Percentiles rank a stretch among this genome's conserved stretches.
phyloP scores from a whole-genome alignment of 2,113 vertebrate species.

The Telmatochromis sp. region DNA sequence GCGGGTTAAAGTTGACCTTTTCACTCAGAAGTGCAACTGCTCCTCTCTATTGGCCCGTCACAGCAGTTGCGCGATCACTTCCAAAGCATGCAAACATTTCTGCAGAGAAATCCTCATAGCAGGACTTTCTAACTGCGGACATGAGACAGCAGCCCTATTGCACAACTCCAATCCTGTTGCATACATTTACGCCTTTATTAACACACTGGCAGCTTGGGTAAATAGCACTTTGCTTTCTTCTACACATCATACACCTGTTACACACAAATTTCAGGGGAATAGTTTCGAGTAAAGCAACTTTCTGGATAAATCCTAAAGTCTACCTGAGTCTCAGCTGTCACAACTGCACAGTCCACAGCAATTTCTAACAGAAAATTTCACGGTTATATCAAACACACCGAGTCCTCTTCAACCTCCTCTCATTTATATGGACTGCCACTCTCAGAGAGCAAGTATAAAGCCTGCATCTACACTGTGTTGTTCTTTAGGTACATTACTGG shows the following conservation, averaged over 20 bases:
- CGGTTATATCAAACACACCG: fast-evolving
- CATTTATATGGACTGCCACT: background rate
- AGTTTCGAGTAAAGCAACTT: background rate
- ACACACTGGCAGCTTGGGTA: background rate
- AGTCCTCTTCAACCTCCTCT: background rate
- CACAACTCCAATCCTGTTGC: background rate
- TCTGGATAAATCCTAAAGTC: background rate
- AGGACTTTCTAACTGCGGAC: background rate
- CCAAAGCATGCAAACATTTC: background rate
- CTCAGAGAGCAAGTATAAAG: background rate
- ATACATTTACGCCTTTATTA: background rate
- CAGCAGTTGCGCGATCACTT: fast-evolving
- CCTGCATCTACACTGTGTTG: background rate
- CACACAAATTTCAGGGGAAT: background rate
- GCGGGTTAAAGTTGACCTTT: background rate
- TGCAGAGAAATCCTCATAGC: fast-evolving
- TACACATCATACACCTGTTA: background rate
- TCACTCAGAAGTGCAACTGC: background rate
- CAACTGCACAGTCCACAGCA: background rate
- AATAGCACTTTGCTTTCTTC: background rate
- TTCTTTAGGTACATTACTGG: background rate
- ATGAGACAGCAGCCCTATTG: background rate
- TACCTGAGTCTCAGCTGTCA: background rate
- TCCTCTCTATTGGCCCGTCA: background rate
- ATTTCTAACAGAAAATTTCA: background rate